phyloP scores from a whole-genome alignment of 2,113 vertebrate genomes.

The Bos taurus region ARS-UCD2.0 NC_082638.1:468501-469000 shows the following conservation, averaged over 20 bases:
- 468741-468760: accelerated
- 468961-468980: neutral
- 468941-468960: neutral
- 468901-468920: neutral
- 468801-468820: neutral
- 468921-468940: neutral
- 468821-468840: neutral
- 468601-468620: neutral
- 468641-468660: neutral
- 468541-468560: accelerated
- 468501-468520: neutral
- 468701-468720: accelerated
- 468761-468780: neutral
- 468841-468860: neutral
- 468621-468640: neutral
- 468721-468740: neutral
- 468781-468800: neutral
- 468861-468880: accelerated
- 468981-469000: neutral
- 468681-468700: neutral
- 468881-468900: neutral
- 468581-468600: neutral
- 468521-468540: accelerated
- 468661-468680: accelerated
- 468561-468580: neutral